Evolutionary conservation across 2,113 vertebrate species (phyloP).

Genomic region (Rattus norvegicus): GRCr8 NC_086023.1:65792001-65792500

Average conservation of each 20-base stretch:
- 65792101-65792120: background rate
- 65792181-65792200: background rate
- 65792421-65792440: conserved; percentile 50
- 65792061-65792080: background rate
- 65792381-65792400: conserved; percentile 73
- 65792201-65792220: background rate
- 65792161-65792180: background rate
- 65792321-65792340: conserved; percentile 72
- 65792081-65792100: background rate
- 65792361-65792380: conserved; percentile 73
- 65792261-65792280: background rate
- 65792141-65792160: background rate
- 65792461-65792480: background rate
- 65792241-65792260: conserved; percentile 48
- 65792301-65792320: conserved; percentile 66
- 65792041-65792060: background rate
- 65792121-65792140: background rate
- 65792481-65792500: conserved; percentile 58
- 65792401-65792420: conserved; percentile 53
- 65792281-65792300: background rate
- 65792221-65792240: background rate
- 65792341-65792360: conserved; percentile 72
- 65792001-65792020: background rate
- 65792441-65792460: background rate
- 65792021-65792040: background rate